Percentiles rank a stretch among this genome's conserved stretches.
Evolutionary conservation across 2,797 vertebrate genomes (phyloP).

Genomic region (Lepus oiostolus): DNA sequence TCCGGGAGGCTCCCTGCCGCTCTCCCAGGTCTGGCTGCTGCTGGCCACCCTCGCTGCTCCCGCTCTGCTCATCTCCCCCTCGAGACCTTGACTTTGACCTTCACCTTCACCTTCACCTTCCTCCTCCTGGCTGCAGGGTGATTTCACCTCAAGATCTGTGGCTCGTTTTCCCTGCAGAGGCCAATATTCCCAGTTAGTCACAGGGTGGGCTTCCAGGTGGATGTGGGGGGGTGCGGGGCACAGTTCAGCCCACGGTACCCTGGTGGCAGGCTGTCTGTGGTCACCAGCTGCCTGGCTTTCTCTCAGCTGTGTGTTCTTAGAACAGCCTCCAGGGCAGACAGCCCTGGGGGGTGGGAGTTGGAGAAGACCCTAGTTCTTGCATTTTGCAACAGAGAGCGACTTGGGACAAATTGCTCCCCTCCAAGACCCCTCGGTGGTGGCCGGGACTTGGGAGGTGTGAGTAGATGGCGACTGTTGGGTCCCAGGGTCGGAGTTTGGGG

Average conservation of each 20-base stretch:
- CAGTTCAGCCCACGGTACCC: rapidly evolving
- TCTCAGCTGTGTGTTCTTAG: neutral
- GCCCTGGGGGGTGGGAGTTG: neutral
- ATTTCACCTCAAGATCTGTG: neutral
- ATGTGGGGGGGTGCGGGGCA: neutral
- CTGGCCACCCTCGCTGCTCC: no score
- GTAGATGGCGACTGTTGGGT: no score
- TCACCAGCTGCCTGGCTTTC: neutral
- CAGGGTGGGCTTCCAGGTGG: neutral
- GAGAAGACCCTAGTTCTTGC: neutral
- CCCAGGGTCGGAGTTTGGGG: no score
- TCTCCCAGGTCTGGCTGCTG: neutral
- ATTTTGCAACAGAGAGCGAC: neutral
- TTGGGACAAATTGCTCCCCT: neutral
- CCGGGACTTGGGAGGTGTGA: neutral
- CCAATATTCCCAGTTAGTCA: neutral
- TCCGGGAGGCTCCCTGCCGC: no score
- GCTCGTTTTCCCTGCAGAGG: neutral
- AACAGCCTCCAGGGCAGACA: neutral
- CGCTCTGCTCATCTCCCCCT: neutral
- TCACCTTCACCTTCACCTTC: neutral
- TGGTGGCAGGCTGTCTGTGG: neutral
- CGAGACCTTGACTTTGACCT: neutral
- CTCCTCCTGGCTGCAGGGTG: neutral
- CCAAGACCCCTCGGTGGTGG: neutral